Base-by-base conservation (phyloP, 1,140 invertebrate genomes). In the Pemphigus obesinymphae region DNA sequence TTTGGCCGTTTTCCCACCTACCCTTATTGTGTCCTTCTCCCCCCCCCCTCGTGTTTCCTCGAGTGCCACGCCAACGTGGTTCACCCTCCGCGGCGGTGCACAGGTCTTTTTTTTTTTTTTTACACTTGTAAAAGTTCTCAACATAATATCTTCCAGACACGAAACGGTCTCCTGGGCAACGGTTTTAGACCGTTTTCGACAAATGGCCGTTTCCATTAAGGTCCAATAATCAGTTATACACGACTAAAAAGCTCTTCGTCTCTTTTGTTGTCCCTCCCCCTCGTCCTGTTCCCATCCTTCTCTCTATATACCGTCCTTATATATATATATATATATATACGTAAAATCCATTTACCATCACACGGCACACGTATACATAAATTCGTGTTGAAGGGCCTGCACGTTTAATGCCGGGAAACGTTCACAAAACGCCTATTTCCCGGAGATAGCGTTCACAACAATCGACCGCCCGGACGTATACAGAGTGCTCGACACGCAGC, bases 151-250 rank as follows among this genome's bases (percentile, higher is more conserved):
- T 55, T 58, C 34, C n/a, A 40, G 53, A 40, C 53, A 45, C 55
- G 76, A 31, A 63, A 37, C 40, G 76, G 76, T 80, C 37, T 80
- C 76, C 76, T 43, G 55, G 76, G 76, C 76, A 80, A 80, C 76
- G 55, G 37, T 63, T 80, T 80, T 63, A 80, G 76, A 80, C 76
- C 55, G 37, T 80, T 80, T 80, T 63, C 53, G 76, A 58, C 55
- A 63, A 80, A 80, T 80, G 76, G 76, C 76, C 76, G 76, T 80
- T 80, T 80, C 76, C 76, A 80, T 80, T 80, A 80, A 80, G 76
- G 55, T 7, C 76, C 76, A 80, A 80, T 80, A 80, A 80, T 80
- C 76, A 80, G 76, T 80, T 80, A 80, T 61, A 61, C 55, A 40
- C 76, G 76, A 80, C 76, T 37, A 61, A 80, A 80, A 80, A 80